Conservation (phyloP, 2,888 invertebrate species). For the Rutpela maculata region DNA sequence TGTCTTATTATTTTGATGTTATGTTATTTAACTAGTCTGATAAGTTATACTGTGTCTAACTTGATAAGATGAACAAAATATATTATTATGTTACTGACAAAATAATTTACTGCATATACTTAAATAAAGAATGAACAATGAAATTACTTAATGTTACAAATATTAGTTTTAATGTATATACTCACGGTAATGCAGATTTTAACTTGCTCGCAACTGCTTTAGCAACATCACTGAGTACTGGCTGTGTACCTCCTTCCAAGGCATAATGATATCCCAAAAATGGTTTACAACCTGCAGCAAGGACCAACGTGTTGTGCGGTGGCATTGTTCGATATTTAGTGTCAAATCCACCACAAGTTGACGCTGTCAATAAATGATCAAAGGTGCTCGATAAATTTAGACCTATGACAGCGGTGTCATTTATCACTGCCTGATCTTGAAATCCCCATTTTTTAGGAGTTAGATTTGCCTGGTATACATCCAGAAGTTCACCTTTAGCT, state of each 20-base stretch:
- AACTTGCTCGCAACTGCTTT: slow-evolving; percentile 85
- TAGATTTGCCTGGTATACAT: slow-evolving; percentile 79
- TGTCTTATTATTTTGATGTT: no score
- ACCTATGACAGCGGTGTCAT: slow-evolving; percentile 87
- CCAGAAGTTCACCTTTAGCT: slow-evolving; percentile 80
- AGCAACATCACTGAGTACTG: slow-evolving; percentile 92
- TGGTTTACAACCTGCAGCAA: slow-evolving; percentile 88
- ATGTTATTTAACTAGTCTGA: no score
- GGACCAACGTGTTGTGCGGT: slow-evolving; percentile 84
- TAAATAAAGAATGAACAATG: no score
- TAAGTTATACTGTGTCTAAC: no score
- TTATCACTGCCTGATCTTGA: slow-evolving; percentile 82
- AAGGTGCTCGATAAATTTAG: slow-evolving; percentile 84
- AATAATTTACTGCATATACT: no score
- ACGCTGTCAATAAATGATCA: slow-evolving; percentile 90
- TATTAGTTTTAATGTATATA: slow-evolving; percentile 55
- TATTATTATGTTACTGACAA: no score
- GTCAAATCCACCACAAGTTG: slow-evolving; percentile 85
- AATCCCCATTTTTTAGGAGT: slow-evolving; percentile 93
- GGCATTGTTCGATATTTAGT: slow-evolving; percentile 84
- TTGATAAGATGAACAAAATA: no score
- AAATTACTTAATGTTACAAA: no score
- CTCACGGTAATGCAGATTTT: slow-evolving; percentile 87
- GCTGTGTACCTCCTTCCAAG: slow-evolving; percentile 89
- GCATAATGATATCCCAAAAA: slow-evolving; percentile 93